Evolutionary conservation across 2,113 vertebrate genomes (phyloP).

Genomic region (Petrocephalus microphthalmus): DNA sequence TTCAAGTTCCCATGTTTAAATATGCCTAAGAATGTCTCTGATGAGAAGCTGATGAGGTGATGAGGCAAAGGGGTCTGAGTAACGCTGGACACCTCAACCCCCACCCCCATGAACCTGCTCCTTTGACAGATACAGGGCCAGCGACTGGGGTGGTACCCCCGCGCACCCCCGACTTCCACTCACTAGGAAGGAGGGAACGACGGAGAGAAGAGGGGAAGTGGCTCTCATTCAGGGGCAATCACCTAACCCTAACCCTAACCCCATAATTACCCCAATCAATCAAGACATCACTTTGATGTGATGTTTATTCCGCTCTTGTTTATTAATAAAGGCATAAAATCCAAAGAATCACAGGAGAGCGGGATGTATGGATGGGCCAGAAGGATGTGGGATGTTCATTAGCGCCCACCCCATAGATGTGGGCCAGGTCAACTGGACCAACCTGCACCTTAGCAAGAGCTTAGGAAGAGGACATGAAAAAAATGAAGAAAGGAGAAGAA

Average conservation of each 20-base stretch:
- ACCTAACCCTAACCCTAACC: too few species aligned
- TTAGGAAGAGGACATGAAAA: too few species aligned
- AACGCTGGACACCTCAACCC: background rate
- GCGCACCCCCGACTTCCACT: background rate
- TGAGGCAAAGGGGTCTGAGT: background rate
- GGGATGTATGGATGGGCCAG: background rate
- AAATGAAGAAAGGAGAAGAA: background rate
- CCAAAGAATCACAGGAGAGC: background rate
- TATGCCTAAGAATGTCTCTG: background rate
- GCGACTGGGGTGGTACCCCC: background rate
- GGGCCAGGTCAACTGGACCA: background rate
- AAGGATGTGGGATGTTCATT: background rate
- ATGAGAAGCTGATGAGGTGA: background rate
- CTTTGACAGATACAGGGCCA: background rate
- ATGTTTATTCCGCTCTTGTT: slow-evolving; percentile 7
- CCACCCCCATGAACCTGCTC: background rate
- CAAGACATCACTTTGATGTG: slow-evolving; percentile 36
- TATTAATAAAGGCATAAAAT: slow-evolving; percentile 9
- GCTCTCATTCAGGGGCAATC: background rate
- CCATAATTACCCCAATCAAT: slow-evolving; percentile 34
- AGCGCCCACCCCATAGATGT: background rate
- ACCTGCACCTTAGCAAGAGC: background rate
- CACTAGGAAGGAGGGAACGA: background rate
- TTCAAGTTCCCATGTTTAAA: background rate
- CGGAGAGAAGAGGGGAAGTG: background rate